Conservation (phyloP, 53 echinoderm and acorn worm genomes). For the Paelopatides confundens region DNA sequence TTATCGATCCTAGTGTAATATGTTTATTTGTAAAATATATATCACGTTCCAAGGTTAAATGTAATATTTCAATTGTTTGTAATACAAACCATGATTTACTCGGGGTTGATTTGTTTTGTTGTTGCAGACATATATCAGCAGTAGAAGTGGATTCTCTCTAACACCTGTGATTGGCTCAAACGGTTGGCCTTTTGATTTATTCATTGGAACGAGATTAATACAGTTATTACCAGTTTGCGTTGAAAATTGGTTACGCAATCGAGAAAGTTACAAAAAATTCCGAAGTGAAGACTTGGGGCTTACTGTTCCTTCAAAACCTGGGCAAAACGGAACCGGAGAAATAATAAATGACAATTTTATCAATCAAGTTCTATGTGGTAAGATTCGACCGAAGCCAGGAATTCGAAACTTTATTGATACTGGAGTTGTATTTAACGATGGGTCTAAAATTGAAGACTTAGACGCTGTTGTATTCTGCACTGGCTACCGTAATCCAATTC, state of each 20-base stretch:
- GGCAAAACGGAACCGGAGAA: not conserved
- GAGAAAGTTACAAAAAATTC: not conserved
- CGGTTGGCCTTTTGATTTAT: constrained; percentile 26
- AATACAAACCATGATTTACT: not conserved
- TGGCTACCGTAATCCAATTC: not conserved
- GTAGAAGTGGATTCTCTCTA: not conserved
- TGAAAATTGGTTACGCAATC: not conserved
- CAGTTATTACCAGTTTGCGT: not conserved
- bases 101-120: not conserved
- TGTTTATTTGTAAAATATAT: not conserved
- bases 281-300: constrained; percentile 16
- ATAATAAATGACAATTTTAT: constrained; percentile 37
- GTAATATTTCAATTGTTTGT: not conserved
- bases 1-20: too few species aligned
- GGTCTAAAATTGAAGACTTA: not conserved
- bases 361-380: constrained; percentile 15
- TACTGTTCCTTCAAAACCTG: not conserved
- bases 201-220: not conserved
- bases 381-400: constrained; percentile 3
- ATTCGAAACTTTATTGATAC: not conserved
- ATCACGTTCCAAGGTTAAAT: too few species aligned
- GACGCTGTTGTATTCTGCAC: constrained; percentile 13
- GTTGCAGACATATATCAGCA: constrained; percentile 32
- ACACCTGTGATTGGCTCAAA: constrained; percentile 18
- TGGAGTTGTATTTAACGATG: constrained; percentile 30